Conservation (phyloP, 1,140 invertebrate genomes). For the Rhagoletis zephyria region DNA sequence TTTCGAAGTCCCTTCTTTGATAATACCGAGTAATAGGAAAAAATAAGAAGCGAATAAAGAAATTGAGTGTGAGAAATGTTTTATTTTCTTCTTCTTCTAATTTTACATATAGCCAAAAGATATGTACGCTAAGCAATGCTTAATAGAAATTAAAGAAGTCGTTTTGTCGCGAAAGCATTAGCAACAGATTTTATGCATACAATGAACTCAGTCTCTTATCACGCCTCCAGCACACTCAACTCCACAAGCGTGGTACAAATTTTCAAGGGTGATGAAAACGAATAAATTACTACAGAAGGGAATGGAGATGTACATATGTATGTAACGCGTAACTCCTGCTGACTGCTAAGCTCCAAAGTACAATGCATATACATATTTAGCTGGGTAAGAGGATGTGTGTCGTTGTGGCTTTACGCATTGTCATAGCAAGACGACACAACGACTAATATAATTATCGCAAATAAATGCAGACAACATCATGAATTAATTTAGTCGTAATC, state of each 20-base stretch:
- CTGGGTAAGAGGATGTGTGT: background rate
- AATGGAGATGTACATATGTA: background rate
- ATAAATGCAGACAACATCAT: slow-evolving; percentile 54
- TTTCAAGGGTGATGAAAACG: background rate
- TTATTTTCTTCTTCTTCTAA: too few relatives aligned
- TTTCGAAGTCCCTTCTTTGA: background rate
- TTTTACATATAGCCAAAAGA: too few relatives aligned
- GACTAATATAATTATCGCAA: slow-evolving; percentile 54
- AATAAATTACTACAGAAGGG: background rate
- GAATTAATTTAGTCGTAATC: slow-evolving; percentile 51
- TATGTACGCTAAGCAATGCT: too few relatives aligned
- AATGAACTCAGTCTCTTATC: background rate
- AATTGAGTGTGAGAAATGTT: too few relatives aligned
- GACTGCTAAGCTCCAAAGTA: background rate
- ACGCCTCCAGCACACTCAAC: background rate
- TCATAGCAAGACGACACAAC: slow-evolving; percentile 48
- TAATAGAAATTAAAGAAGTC: background rate
- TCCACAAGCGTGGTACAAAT: background rate
- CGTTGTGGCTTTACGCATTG: slow-evolving; percentile 23
- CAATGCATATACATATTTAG: too few relatives aligned
- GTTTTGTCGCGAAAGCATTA: background rate
- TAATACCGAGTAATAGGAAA: background rate
- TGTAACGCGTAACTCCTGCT: too few relatives aligned
- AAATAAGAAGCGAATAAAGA: background rate
- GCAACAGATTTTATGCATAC: background rate